Evolutionary conservation across 2,797 vertebrate species (phyloP).

Genomic region (Anniella stebbinsi): DNA sequence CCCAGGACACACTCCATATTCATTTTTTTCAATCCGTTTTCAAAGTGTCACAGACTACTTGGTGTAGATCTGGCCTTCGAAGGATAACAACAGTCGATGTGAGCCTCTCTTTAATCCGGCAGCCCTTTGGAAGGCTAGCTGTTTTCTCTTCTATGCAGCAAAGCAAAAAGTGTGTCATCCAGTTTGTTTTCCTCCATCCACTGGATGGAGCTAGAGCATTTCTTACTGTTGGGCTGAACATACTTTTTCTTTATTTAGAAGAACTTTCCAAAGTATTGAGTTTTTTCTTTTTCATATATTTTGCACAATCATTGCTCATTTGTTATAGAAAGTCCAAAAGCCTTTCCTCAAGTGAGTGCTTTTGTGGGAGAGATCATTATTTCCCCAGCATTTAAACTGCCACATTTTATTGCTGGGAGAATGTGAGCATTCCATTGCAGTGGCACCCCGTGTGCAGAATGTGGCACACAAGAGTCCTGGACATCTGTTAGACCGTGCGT

Average conservation of each 20-base stretch:
- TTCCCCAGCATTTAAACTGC: not conserved
- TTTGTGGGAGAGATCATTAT: not conserved
- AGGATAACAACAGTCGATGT: not conserved
- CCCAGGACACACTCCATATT: too few relatives aligned
- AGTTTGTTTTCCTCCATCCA: not conserved
- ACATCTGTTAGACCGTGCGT: not conserved
- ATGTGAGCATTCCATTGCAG: not conserved
- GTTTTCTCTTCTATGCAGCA: not conserved
- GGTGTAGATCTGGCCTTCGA: too few relatives aligned
- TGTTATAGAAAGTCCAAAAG: not conserved
- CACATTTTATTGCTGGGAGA: not conserved
- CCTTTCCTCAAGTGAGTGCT: not conserved
- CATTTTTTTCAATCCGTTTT: too few relatives aligned
- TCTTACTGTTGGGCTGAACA: not conserved
- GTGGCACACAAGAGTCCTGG: not conserved
- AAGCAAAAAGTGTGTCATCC: not conserved
- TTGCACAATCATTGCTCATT: not conserved
- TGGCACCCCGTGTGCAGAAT: not conserved
- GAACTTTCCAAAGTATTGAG: not conserved
- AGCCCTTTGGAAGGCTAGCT: not conserved
- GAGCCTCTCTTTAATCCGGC: not conserved
- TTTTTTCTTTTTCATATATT: not conserved
- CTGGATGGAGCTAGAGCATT: conserved; percentile 19
- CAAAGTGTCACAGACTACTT: too few relatives aligned
- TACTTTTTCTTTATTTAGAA: too few relatives aligned